Percentiles rank a stretch among this genome's conserved stretches.
Evolutionary conservation across 2,797 vertebrate genomes (phyloP).

Genomic region (Acrocephalus scirpaceus): DNA sequence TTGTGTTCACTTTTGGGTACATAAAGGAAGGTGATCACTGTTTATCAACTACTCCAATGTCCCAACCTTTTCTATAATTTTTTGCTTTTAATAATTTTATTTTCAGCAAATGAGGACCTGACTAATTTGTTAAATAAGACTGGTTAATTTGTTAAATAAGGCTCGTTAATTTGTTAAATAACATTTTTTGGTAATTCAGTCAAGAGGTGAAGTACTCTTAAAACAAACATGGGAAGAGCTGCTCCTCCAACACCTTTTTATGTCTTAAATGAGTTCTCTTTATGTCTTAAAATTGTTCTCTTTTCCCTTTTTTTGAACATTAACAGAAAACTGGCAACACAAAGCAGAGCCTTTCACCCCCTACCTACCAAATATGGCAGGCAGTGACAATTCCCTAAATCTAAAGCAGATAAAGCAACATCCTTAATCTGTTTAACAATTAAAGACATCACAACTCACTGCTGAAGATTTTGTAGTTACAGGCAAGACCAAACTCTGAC

Average conservation of each 20-base stretch:
- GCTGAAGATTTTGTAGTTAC: neutral
- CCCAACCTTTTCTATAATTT: neutral
- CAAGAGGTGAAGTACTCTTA: neutral
- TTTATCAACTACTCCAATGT: neutral
- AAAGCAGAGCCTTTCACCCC: neutral
- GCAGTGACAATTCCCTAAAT: neutral
- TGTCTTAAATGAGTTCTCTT: neutral
- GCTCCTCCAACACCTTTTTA: neutral
- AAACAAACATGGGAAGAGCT: neutral
- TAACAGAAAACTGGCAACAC: neutral
- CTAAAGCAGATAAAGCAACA: neutral
- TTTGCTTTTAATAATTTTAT: neutral
- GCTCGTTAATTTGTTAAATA: neutral
- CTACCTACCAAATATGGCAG: fast-evolving
- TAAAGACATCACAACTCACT: conserved; percentile 43
- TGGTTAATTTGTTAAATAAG: neutral
- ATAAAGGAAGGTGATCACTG: neutral
- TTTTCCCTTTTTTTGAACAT: neutral
- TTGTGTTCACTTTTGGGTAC: neutral
- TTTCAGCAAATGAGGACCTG: neutral
- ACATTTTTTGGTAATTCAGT: neutral
- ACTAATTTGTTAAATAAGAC: neutral
- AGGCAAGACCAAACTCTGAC: neutral
- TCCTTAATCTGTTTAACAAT: neutral
- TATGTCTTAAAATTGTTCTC: neutral